Evolutionary conservation across 2,888 invertebrate species (phyloP), one percentile per base, ranked within the genome.

Genomic region (Globia sparganii): DNA sequence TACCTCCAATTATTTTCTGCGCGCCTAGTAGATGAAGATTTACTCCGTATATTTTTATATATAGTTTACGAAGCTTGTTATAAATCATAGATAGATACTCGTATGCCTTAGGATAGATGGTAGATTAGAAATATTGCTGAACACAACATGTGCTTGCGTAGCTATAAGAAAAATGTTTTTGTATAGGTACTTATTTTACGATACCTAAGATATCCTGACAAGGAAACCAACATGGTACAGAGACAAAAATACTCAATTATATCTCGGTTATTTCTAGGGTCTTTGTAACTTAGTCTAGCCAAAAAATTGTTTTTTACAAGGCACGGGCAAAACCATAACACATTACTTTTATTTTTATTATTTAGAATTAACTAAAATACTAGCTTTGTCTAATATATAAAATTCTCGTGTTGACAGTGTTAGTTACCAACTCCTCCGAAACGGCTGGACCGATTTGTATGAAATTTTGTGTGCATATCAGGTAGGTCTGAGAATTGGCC

Each of bases 111-210:
- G 31, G 69, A 53, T 69, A 76, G 56, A 81, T 75, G 21, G 46
- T 58, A 85, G 79, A 87, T 87, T 72, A 87, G 37, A 87, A 69
- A 87, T 80, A 87, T 86, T 73, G 71, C 75, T 66, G 72, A 70
- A 75, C 73, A 75, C 72, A 68, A 85, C 75, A 81, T 87, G 66
- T 56, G 65, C 76, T 75, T 68, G 53, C 49, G 66, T 77, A 84
- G 70, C 78, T 79, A 73, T 77, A 46, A 78, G 65, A 76, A 67
- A 53, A 76, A 74, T 53, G 21, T 83, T 80, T 80, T 81, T 31
- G 28, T 68, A 49, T 28, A 37, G 8, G 37, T 37, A 34, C 25
- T 31, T 61, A 77, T 64, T 64, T 58, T 67, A 18, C 3, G 77
- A 64, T 68, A 49, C 49, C 49, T 8, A 46, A 34, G 21, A 46